Percentiles rank a stretch among this genome's conserved stretches.
These are phyloP conservation scores for Tiliqua scincoides DNA, from an alignment of 2,113 vertebrate species.

Conservation along the genomic window DNA sequence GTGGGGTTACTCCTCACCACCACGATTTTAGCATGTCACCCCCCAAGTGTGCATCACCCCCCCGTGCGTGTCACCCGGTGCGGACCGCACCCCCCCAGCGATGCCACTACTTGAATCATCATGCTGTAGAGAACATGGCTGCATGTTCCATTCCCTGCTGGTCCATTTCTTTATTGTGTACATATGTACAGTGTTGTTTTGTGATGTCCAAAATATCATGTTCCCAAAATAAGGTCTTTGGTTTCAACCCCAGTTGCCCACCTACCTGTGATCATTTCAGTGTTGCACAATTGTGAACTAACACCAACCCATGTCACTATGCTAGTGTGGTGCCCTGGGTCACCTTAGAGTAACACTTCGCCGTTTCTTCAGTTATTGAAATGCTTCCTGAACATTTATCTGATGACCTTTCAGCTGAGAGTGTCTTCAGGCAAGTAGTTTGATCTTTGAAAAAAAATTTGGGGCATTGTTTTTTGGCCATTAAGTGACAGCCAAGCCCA, in stretches of 20 bases:
- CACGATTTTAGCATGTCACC: no score
- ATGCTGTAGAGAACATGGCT: no score
- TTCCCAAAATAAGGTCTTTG: not conserved
- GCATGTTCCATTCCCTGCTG: no score
- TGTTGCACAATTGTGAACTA: no score
- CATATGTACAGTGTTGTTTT: not conserved
- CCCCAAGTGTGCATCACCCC: no score
- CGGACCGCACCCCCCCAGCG: no score
- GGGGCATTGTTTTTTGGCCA: not conserved
- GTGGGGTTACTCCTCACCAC: no score
- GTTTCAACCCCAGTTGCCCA: not conserved
- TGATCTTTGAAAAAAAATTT: not conserved
- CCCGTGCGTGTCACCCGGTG: no score
- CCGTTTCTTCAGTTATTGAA: not conserved
- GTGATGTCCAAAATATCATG: not conserved
- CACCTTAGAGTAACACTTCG: not conserved
- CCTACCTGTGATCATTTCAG: not conserved
- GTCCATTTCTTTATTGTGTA: not conserved
- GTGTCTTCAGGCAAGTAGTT: not conserved
- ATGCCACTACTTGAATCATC: no score
- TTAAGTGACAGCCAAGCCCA: conserved; percentile 19
- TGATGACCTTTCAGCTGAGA: not conserved
- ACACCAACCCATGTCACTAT: not conserved
- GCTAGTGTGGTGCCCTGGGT: no score
- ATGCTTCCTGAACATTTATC: not conserved